These are phyloP conservation scores for Periplaneta americana DNA, from an alignment of 1,140 invertebrate genomes.

Conservation along the genomic window DNA sequence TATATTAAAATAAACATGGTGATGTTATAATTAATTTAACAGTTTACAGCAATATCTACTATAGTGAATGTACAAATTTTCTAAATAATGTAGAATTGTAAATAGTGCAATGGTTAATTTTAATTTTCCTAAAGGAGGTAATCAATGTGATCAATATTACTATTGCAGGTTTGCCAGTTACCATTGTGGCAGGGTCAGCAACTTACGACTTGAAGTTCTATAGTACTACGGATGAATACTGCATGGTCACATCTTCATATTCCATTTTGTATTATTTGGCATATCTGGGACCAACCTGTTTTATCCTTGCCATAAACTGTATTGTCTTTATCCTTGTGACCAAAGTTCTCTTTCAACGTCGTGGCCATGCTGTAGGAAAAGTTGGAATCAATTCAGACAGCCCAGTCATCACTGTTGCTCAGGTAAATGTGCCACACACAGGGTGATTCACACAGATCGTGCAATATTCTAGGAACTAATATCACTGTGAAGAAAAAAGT, in stretches of 20 bases:
- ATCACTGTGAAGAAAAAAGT: too few relatives aligned
- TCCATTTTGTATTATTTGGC: conserved; percentile 26
- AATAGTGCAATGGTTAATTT: too few relatives aligned
- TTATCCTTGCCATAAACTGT: conserved; percentile 43
- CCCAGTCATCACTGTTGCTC: conserved; percentile 19
- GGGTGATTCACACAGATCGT: too few relatives aligned
- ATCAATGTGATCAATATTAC: too few relatives aligned
- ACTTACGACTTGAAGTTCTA: conserved; percentile 26
- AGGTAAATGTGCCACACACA: conserved; percentile 23
- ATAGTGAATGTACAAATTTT: too few relatives aligned
- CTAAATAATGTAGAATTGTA: too few relatives aligned
- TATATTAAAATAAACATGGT: too few relatives aligned
- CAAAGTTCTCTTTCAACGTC: conserved; percentile 40
- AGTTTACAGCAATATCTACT: too few relatives aligned
- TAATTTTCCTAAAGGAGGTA: too few relatives aligned
- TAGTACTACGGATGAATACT: conserved; percentile 24
- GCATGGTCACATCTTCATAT: conserved; percentile 26
- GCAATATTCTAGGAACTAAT: too few relatives aligned
- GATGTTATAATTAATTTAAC: too few relatives aligned
- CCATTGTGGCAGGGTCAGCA: conserved; percentile 26
- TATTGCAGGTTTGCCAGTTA: conserved; percentile 33
- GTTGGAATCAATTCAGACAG: conserved; percentile 14
- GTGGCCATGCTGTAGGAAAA: conserved; percentile 22
- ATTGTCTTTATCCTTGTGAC: conserved; percentile 44
- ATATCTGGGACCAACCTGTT: conserved; percentile 37